phyloP scores from a whole-genome alignment of 2,888 invertebrate genomes.

The Crematogaster levior region DNA sequence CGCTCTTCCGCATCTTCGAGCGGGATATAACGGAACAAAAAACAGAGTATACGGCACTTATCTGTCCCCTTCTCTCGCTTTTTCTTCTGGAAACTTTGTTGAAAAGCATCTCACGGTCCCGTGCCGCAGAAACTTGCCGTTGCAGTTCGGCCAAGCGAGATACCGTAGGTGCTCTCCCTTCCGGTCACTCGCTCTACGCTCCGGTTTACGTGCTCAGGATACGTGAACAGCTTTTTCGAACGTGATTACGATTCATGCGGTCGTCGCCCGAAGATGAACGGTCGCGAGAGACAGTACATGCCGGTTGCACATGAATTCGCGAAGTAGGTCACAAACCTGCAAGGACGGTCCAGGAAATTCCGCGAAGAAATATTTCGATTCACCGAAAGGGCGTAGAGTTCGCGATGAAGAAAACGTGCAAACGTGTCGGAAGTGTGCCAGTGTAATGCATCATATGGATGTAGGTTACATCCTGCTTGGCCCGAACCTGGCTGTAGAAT shows the following conservation, averaged over 20 bases:
- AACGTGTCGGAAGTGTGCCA: conserved; percentile 11
- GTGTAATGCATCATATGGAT: conserved; percentile 40
- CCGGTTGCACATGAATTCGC: conserved; percentile 23
- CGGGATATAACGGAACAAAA: conserved; percentile 5
- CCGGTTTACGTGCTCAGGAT: conserved; percentile 50
- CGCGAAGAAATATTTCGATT: conserved; percentile 39
- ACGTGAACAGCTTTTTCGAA: conserved; percentile 64
- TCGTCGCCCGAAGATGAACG: conserved; percentile 55
- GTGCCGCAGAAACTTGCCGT: conserved; percentile 32
- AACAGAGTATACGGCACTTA: conserved; percentile 25
- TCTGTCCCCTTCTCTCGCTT: background rate
- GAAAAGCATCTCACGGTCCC: conserved; percentile 49
- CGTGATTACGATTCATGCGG: conserved; percentile 73
- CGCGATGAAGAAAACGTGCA: conserved; percentile 28
- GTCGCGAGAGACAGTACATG: conserved; percentile 38
- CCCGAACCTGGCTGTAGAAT: background rate
- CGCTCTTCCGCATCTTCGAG: conserved; percentile 30
- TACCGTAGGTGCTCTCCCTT: conserved; percentile 56
- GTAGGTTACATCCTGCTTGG: conserved; percentile 31
- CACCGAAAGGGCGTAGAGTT: background rate
- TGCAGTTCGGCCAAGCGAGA: conserved; percentile 46
- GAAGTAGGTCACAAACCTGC: conserved; percentile 34
- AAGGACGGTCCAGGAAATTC: background rate
- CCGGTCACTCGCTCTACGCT: conserved; percentile 53
- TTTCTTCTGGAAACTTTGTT: conserved; percentile 35